phyloP scores from a whole-genome alignment of 1,140 invertebrate genomes.

The Temnothorax longispinosus region DNA sequence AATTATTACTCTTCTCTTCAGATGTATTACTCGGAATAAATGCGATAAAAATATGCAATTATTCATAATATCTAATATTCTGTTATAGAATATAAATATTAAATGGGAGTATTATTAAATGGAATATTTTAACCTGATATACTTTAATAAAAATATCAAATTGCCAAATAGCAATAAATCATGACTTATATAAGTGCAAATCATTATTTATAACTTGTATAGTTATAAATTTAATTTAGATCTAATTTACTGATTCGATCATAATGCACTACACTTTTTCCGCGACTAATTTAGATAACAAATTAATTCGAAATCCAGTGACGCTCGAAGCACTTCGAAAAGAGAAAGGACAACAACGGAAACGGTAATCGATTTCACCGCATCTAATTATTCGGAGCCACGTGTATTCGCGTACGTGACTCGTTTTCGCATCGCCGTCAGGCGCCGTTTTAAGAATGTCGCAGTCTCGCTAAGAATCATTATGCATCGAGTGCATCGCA shows the following conservation, averaged over 20 bases:
- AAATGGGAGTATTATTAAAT: background rate
- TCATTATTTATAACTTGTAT: background rate
- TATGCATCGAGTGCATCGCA: background rate
- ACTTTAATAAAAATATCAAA: background rate
- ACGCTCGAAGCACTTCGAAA: background rate
- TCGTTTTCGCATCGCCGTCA: conserved; percentile 10
- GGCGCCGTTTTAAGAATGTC: conserved; percentile 5
- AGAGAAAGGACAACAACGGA: background rate
- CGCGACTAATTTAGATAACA: background rate
- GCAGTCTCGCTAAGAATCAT: background rate
- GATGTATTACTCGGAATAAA: background rate
- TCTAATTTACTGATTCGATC: background rate
- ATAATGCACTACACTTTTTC: background rate
- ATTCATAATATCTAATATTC: background rate
- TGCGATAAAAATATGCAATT: background rate
- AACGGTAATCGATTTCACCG: conserved; percentile 46
- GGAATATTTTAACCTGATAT: background rate
- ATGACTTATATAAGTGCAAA: background rate
- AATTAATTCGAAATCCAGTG: background rate
- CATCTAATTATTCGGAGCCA: conserved; percentile 44
- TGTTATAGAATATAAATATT: background rate
- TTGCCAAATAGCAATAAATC: background rate
- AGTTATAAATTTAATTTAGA: background rate
- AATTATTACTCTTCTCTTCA: background rate
- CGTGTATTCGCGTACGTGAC: conserved; percentile 40